phyloP scores from a whole-genome alignment of 2,797 vertebrate species.

The Microcaecilia unicolor region DNA sequence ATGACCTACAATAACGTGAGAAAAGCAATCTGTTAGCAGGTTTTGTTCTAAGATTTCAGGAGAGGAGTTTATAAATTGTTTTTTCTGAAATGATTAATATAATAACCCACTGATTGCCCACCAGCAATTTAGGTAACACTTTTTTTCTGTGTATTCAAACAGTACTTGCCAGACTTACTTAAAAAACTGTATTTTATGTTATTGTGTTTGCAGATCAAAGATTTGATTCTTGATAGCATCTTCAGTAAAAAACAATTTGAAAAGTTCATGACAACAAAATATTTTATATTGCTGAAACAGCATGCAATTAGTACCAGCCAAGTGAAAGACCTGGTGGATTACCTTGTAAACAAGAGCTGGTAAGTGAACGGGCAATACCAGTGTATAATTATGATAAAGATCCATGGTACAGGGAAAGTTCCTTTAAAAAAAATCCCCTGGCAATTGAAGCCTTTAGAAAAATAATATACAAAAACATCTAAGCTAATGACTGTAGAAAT shows the following conservation, averaged over 20 bases:
- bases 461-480: neutral
- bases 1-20: too few species aligned
- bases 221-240: slow-evolving; percentile 63
- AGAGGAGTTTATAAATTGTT: too few species aligned
- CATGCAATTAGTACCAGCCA: slow-evolving; percentile 49
- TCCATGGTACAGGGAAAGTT: neutral
- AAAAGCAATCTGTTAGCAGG: too few species aligned
- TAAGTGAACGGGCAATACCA: slow-evolving; percentile 29
- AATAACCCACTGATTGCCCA: too few species aligned
- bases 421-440: too few species aligned
- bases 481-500: neutral
- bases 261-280: slow-evolving; percentile 64
- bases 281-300: slow-evolving; percentile 63
- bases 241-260: slow-evolving; percentile 58
- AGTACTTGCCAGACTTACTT: too few species aligned
- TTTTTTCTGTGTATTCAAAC: too few species aligned
- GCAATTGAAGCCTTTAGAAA: neutral
- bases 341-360: slow-evolving; percentile 66
- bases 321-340: slow-evolving; percentile 60
- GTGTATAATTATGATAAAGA: neutral
- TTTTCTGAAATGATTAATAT: too few species aligned
- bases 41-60: too few species aligned
- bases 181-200: too few species aligned
- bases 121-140: too few species aligned
- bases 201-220: slow-evolving; percentile 55